phyloP scores from a whole-genome alignment of 2,113 vertebrate genomes.

The Sorex araneus region DNA sequence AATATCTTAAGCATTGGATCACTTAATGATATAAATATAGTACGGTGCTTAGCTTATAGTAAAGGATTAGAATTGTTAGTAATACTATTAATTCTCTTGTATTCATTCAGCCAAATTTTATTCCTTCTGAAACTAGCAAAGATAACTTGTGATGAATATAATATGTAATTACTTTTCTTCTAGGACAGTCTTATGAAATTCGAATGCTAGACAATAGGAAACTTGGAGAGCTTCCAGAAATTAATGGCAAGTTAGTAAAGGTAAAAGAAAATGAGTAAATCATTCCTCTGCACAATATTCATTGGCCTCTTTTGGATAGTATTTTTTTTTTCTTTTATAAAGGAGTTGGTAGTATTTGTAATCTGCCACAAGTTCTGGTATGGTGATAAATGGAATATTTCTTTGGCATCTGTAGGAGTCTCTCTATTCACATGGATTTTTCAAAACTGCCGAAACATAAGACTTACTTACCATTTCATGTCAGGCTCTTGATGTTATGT shows the following conservation, averaged over 20 bases:
- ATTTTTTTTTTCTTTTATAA: slow-evolving; percentile 35
- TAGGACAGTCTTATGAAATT: slow-evolving; percentile 99
- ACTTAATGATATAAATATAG: slow-evolving; percentile 25
- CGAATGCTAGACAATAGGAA: slow-evolving; percentile 99
- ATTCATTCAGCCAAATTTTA: slow-evolving; percentile 47
- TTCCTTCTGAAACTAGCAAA: slow-evolving; percentile 46
- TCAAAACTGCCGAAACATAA: slow-evolving; percentile 40
- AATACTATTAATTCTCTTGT: neutral
- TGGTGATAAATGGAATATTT: neutral
- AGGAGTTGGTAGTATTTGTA: neutral
- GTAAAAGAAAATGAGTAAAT: slow-evolving; percentile 86
- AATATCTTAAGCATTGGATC: slow-evolving; percentile 26
- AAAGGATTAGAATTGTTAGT: slow-evolving; percentile 50
- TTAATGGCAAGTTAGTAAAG: slow-evolving; percentile 98
- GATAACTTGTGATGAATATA: slow-evolving; percentile 57
- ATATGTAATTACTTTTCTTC: slow-evolving; percentile 68
- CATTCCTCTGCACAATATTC: neutral
- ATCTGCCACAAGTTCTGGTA: neutral
- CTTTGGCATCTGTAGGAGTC: neutral
- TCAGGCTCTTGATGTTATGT: neutral
- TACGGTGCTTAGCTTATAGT: neutral
- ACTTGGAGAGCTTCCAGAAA: slow-evolving; percentile 97
- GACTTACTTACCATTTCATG: neutral
- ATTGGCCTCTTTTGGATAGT: neutral
- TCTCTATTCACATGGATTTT: neutral